Evolutionary conservation across 2,888 invertebrate species (phyloP), one percentile per base, ranked within the genome.

Genomic region (Eumacrocentrus americanus): DNA sequence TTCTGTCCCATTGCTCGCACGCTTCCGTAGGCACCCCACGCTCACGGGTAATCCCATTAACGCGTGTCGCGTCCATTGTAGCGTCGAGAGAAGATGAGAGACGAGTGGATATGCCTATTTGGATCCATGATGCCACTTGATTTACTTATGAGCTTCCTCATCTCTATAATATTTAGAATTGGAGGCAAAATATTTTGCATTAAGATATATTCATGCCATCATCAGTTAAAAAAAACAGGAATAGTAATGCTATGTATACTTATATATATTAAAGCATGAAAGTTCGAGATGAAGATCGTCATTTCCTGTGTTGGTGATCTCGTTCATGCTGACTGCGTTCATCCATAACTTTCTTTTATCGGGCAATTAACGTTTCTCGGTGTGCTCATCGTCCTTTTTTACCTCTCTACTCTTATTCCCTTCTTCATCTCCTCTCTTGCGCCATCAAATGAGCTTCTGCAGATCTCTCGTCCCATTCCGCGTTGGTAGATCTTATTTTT

Each of bases 301-400:
- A 74, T 75, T 75, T 75, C 73, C 72, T 71, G 9, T 9, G 72
- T 58, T 60, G 50, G 52, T 62, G 55, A 59, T 53, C 62, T 73
- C 70, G 68, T 72, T 70, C 67, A 65, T 64, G 55, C 63, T 61
- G 61, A 59, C 67, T 67, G 70, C 69, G 72, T 68, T 68, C 66
- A 65, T 61, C 66, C 74, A 70, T 79, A 79, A 80, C 75, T 79
- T 73, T 69, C 66, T 80, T 53, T 79, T 79, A 80, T 80, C 78
- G 77, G 73, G 73, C 79, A 79, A 80, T 80, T 80, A 80, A 79
- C 76, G 74, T 74, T 76, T 74, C 71, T 69, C 62, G 65, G 62
- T 64, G 60, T 59, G 61, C 63, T 59, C 62, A 66, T 56, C 64
- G 48, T 62, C 55, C 48, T 57, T 40, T 38, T 56, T 50, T 58